A percentile compares a stretch with the other conserved stretches of the same genome.
Evolutionary conservation across 2,113 vertebrate genomes (phyloP).

Genomic region (Indicator indicator): DNA sequence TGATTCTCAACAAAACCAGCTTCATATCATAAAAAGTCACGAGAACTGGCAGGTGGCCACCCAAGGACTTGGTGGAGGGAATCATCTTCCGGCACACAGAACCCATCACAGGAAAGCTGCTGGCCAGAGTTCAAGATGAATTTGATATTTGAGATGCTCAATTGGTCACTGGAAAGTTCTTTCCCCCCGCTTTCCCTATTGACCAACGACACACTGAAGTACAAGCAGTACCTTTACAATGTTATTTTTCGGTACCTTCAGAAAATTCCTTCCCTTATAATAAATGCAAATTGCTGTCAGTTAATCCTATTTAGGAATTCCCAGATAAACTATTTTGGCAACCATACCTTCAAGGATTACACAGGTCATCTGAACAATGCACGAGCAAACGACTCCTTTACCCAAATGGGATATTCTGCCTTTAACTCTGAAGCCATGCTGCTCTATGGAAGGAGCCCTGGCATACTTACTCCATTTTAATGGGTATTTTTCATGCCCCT

Average conservation of each 20-base stretch:
- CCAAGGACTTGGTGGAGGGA: background rate
- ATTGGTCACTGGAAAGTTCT: background rate
- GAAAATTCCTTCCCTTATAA: background rate
- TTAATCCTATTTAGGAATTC: background rate
- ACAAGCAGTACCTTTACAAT: fast-evolving
- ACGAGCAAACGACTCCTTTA: background rate
- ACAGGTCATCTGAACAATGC: background rate
- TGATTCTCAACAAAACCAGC: background rate
- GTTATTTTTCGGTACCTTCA: background rate
- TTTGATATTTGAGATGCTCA: background rate
- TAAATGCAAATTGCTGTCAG: background rate
- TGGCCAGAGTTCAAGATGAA: background rate
- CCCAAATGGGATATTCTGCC: background rate
- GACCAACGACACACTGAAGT: background rate
- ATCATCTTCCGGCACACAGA: background rate
- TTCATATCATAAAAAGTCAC: background rate
- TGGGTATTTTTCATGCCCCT: background rate
- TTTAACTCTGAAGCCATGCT: background rate
- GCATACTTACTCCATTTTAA: background rate
- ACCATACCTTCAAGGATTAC: background rate
- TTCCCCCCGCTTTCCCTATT: background rate
- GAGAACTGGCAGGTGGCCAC: background rate
- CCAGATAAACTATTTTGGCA: background rate
- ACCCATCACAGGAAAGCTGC: background rate
- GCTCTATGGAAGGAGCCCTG: background rate